Evolutionary conservation across 2,888 invertebrate species (phyloP).

Genomic region (Epistrophella euchroma): DNA sequence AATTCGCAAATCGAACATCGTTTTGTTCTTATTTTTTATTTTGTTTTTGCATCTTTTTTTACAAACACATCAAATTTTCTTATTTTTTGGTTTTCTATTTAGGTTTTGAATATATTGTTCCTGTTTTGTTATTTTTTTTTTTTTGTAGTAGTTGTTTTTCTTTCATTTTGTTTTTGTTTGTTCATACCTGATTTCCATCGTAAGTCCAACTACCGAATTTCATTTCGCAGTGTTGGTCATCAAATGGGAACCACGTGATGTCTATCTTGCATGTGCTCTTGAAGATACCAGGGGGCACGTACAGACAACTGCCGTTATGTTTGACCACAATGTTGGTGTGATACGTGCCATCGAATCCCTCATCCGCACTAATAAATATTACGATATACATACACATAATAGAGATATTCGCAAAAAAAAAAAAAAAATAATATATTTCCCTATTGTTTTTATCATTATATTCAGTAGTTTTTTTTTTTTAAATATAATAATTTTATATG

Average conservation of each 20-base stretch:
- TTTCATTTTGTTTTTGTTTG: slow-evolving; percentile 77
- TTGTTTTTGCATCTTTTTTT: background rate
- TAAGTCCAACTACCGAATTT: slow-evolving; percentile 99
- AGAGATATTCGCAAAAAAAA: slow-evolving; percentile 43
- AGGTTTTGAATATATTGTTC: slow-evolving; percentile 27
- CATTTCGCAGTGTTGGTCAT: slow-evolving; percentile 99
- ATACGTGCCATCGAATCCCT: slow-evolving; percentile 99
- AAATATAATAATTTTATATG: slow-evolving; percentile 18
- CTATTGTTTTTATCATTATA: slow-evolving; percentile 28
- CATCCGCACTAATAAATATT: slow-evolving; percentile 94
- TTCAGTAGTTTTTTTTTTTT: background rate
- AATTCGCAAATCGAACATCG: slow-evolving; percentile 43
- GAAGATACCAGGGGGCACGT: slow-evolving; percentile 99
- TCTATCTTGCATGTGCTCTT: slow-evolving; percentile 99
- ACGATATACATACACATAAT: slow-evolving; percentile 78
- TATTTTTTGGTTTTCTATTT: slow-evolving; percentile 38
- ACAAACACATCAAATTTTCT: slow-evolving; percentile 56
- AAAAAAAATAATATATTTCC: slow-evolving; percentile 50
- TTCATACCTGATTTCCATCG: slow-evolving; percentile 95
- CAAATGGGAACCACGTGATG: slow-evolving; percentile 99
- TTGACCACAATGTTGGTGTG: slow-evolving; percentile 99
- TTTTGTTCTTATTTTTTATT: slow-evolving; percentile 26
- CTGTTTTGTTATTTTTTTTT: slow-evolving; percentile 45
- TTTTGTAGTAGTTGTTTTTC: slow-evolving; percentile 51
- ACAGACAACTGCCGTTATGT: slow-evolving; percentile 99